phyloP scores from a whole-genome alignment of 1,140 invertebrate species.

The Drosophila parvula region DNA sequence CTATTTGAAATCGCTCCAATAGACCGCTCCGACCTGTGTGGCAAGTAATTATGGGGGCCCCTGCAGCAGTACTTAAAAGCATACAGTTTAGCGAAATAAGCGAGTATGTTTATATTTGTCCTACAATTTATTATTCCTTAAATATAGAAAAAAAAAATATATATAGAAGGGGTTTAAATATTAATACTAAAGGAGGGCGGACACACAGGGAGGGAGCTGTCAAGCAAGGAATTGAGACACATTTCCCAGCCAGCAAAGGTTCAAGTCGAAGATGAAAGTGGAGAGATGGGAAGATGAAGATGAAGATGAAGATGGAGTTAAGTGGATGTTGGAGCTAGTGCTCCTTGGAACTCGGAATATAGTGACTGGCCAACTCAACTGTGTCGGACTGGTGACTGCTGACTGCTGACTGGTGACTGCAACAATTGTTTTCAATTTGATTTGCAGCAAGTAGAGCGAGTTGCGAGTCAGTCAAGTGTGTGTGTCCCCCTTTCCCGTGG shows the following conservation, averaged over 20 bases:
- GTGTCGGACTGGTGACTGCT: constrained; percentile 39
- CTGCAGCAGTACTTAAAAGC: neutral
- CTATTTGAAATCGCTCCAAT: constrained; percentile 33
- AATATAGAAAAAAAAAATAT: constrained; percentile 22
- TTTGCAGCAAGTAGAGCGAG: constrained; percentile 70
- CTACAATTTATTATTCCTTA: constrained; percentile 12
- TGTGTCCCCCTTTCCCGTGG: constrained; percentile 5
- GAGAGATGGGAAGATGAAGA: constrained; percentile 9
- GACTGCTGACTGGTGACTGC: constrained; percentile 33
- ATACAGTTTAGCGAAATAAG: neutral
- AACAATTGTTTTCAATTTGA: constrained; percentile 79
- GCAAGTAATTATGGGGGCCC: constrained; percentile 15
- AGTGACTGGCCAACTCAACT: constrained; percentile 67
- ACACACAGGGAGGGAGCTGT: constrained; percentile 7
- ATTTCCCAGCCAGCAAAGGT: constrained; percentile 7
- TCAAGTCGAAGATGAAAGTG: constrained; percentile 11
- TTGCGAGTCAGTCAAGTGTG: constrained; percentile 39
- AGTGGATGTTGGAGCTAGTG: constrained; percentile 11
- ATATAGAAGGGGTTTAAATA: neutral
- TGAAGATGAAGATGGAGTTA: constrained; percentile 28
- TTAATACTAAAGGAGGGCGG: neutral
- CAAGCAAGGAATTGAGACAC: constrained; percentile 29
- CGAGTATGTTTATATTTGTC: neutral
- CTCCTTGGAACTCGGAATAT: constrained; percentile 3
- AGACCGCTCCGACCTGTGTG: constrained; percentile 1